Percentiles rank a stretch among this genome's conserved stretches.
Evolutionary conservation across 2,888 invertebrate genomes (phyloP).

Genomic region (Aphodius sticticus): DNA sequence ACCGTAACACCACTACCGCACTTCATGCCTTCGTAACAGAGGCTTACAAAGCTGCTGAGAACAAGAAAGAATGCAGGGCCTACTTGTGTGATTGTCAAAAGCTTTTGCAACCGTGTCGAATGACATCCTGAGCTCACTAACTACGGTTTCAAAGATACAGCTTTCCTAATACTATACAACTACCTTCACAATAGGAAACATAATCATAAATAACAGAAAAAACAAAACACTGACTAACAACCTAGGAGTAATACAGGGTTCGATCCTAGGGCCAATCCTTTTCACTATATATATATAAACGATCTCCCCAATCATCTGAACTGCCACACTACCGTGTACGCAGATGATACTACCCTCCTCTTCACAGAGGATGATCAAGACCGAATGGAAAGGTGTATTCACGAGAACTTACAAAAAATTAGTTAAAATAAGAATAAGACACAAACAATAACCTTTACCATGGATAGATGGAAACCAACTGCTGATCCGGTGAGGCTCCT

Average conservation of each 20-base stretch:
- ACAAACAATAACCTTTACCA: neutral
- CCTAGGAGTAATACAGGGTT: neutral
- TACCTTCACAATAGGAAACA: neutral
- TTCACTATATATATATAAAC: neutral
- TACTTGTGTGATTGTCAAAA: neutral
- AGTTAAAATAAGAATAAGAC: neutral
- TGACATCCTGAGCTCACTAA: neutral
- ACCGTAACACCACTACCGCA: no score
- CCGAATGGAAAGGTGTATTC: neutral
- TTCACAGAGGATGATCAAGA: neutral
- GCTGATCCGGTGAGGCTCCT: neutral
- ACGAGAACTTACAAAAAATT: neutral
- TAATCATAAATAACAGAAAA: neutral
- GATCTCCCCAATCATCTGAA: neutral
- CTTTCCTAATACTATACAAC: neutral
- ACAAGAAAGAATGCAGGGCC: neutral
- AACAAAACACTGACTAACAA: neutral
- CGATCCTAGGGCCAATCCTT: neutral
- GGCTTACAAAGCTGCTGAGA: neutral
- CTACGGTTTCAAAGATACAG: neutral
- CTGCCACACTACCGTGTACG: neutral
- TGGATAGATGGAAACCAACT: neutral
- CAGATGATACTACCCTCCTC: conserved; percentile 9
- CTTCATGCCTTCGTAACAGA: neutral
- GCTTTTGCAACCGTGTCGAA: neutral